Evolutionary conservation across 1,140 invertebrate species (phyloP), one percentile per base, ranked within the genome.

Genomic region (Subanguina moxae): DNA sequence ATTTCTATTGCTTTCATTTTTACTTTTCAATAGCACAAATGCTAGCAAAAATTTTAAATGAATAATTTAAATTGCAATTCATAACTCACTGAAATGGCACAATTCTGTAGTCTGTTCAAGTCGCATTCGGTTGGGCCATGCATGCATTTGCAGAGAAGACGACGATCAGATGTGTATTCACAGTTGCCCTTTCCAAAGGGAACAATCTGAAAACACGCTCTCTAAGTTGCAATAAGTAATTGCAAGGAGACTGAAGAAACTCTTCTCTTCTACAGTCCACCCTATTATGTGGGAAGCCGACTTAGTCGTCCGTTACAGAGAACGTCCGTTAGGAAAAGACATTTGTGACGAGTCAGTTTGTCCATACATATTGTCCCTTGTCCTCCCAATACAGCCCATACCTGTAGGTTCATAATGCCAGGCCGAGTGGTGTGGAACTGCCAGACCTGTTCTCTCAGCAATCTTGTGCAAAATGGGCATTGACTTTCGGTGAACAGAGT

Each of bases 401-500:
- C 76, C 68, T 76, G 74, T 21, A 76, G 52, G 67, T 76, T 76
- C 66, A 78, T 78, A 38, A 76, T 74, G 21, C 74, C 74, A 1
- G 74, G 74, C 42, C 67, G 67, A n/a, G 74, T 46, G n/a, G 66
- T 68, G 32, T 76, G 76, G 28, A 76, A 76, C 45, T 80, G 74
- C 74, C 74, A 76, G 38, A 76, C 61, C 56, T 76, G 74, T 62
- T 76, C 75, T 11, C 76, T 52, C 11, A 76, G 58, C n/a, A 76
- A 48, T 21, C 72, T 48, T 19, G 74, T 76, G 67, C 74, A 76
- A 65, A 76, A 76, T 15, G 74, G 74, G 58, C 74, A 76, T 74
- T 76, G 74, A 27, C 76, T 78, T 68, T 76, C 74, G 30, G 76
- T 78, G 61, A 76, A 76, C 52, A 76, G 64, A 28, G 72, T 73